Conservation (phyloP, 2,113 vertebrate genomes). For the Orientallactaga bullata region DNA sequence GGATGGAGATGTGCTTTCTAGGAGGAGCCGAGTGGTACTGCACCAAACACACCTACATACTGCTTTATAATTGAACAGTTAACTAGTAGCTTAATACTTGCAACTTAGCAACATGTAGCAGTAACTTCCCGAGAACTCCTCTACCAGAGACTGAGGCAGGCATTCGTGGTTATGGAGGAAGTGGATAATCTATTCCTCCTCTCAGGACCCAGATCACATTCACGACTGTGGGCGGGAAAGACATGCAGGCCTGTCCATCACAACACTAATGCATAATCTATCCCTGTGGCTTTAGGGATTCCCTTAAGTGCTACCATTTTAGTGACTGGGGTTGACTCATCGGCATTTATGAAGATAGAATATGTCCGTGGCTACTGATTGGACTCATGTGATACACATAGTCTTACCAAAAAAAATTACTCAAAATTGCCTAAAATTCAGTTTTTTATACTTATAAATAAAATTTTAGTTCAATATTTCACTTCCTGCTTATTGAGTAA, state of each 20-base stretch:
- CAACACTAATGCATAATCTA: background rate
- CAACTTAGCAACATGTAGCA: background rate
- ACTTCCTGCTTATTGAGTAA: background rate
- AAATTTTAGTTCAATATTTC: background rate
- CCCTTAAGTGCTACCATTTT: background rate
- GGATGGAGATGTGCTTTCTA: background rate
- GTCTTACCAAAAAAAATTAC: constrained; percentile 50
- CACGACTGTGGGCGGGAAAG: constrained; percentile 4
- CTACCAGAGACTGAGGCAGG: constrained; percentile 25
- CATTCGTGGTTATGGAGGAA: background rate
- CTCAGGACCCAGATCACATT: background rate
- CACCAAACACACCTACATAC: background rate
- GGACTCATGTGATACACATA: background rate
- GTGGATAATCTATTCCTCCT: background rate
- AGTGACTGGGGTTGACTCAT: background rate
- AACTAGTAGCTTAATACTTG: constrained; percentile 15
- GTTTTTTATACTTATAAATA: constrained; percentile 6
- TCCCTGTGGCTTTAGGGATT: background rate
- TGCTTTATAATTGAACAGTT: constrained; percentile 2
- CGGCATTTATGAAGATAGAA: constrained; percentile 25
- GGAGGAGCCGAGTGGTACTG: background rate
- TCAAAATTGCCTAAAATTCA: background rate
- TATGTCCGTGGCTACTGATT: background rate
- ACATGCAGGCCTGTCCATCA: background rate
- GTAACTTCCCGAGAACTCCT: background rate